Base-by-base conservation (phyloP, 2,888 invertebrate genomes). In the Trilocha varians region DNA sequence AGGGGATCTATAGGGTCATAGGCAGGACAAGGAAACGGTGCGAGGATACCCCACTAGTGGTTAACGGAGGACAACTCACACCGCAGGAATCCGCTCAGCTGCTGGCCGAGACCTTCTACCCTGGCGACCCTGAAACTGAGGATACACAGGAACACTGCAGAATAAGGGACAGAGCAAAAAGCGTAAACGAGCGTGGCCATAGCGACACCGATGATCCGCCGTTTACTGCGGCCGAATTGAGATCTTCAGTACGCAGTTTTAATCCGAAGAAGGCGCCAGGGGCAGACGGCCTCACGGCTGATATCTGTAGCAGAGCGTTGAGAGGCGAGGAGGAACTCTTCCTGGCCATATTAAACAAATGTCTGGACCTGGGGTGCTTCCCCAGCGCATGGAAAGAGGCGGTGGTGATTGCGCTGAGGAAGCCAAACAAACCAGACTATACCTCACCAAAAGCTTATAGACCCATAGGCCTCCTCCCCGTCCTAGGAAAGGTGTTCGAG, bases 231-330 rank as follows among this genome's bases (percentile, higher is more conserved):
- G 14, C 1, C 0, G 49, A 46, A 4, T 37, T 47, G 1, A 32
- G 11, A 8, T 0, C 17, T 1, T 36, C 42, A 1, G 1, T 3
- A 0, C 0, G 9, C 3, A 15, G 16, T 1, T 40, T 46, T 3
- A 49, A 43, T 18, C 42, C 40, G 0, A 48, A 43, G 15, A 48
- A 48, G 11, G 46, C 48, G 0, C 42, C 41, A 2, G 45, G 44
- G n/a, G n/a, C 13, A 9, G 46, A 46, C 3, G 42, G 46, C 1
- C 17, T 44, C 13, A 44, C 43, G 1, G 34, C 46, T 3, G 42
- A 43, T n/a, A 42, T 44, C 5, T 42, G 42, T 13, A 16, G 1
- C 6, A 11, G 11, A 11, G 16, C 36, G 3, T 36, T 36, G 3
- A 3, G 9, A 1, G n/a, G 8, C 2, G 17, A 32, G 2, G 8